Percentiles rank a stretch among this genome's conserved stretches.
Evolutionary conservation across 1,140 invertebrate genomes (phyloP).

Genomic region (Akabosia matsudoensis): DNA sequence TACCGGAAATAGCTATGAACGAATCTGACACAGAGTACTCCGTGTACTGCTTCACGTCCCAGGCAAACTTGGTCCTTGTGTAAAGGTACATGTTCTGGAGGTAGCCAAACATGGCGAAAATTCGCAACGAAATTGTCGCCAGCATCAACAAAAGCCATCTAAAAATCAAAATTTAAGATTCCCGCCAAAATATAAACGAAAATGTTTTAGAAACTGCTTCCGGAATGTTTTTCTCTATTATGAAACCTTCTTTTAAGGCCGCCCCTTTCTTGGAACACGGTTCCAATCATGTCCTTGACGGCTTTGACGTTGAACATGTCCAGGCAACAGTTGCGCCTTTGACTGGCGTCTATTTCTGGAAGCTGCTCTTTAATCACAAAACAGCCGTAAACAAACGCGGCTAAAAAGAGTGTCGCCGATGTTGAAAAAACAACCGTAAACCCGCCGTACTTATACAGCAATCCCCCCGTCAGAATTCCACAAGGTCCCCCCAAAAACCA

Average conservation of each 20-base stretch:
- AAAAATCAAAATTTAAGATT: not conserved
- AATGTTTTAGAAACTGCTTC: not conserved
- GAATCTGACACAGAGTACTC: slow-evolving; percentile 27
- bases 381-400: slow-evolving; percentile 28
- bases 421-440: slow-evolving; percentile 37
- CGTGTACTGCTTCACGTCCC: slow-evolving; percentile 30
- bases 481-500: slow-evolving; percentile 33
- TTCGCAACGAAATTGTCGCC: slow-evolving; percentile 29
- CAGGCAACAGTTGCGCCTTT: not conserved
- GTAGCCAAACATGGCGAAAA: slow-evolving; percentile 38
- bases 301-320: slow-evolving; percentile 40
- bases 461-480: slow-evolving; percentile 9
- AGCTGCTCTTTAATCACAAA: slow-evolving; percentile 30
- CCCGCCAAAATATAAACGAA: not conserved
- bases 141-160: slow-evolving; percentile 40
- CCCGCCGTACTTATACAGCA: slow-evolving; percentile 35
- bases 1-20: slow-evolving; percentile 20
- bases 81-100: slow-evolving; percentile 34
- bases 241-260: slow-evolving; percentile 33
- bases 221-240: not conserved
- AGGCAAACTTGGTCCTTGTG: slow-evolving; percentile 31
- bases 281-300: slow-evolving; percentile 35
- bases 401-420: slow-evolving; percentile 19
- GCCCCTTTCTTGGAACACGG: slow-evolving; percentile 27
- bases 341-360: not conserved